These are phyloP conservation scores for Pasiphila rectangulata DNA, from an alignment of 2,888 invertebrate species.

Conservation along the genomic window DNA sequence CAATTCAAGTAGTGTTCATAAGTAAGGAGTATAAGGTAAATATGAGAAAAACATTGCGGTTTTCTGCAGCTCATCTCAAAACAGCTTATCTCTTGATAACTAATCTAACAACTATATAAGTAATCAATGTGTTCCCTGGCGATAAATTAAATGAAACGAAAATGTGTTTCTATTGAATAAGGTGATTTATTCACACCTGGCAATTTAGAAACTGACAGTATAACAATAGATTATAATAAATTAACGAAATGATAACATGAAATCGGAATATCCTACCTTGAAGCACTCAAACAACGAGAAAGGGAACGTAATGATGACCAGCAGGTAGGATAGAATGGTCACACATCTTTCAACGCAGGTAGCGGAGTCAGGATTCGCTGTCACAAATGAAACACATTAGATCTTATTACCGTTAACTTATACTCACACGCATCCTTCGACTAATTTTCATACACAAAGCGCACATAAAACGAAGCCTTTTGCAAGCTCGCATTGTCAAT, in stretches of 20 bases:
- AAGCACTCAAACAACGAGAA: constrained; percentile 92
- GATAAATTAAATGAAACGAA: neutral
- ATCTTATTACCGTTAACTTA: neutral
- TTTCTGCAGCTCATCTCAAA: too few relatives aligned
- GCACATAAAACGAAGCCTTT: constrained; percentile 43
- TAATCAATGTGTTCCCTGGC: too few relatives aligned
- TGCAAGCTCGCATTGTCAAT: constrained; percentile 42
- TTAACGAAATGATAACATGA: too few relatives aligned
- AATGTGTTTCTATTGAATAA: neutral
- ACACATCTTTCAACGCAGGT: constrained; percentile 88
- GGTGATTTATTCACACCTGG: too few relatives aligned
- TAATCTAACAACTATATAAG: too few relatives aligned
- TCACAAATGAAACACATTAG: constrained; percentile 49
- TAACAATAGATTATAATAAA: too few relatives aligned
- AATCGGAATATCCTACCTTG: constrained; percentile 80
- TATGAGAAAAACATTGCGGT: too few relatives aligned
- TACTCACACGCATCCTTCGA: too few relatives aligned
- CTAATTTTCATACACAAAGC: constrained; percentile 33
- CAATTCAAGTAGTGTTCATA: too few relatives aligned
- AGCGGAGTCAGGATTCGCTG: constrained; percentile 84
- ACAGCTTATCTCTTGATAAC: too few relatives aligned
- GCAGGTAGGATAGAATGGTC: constrained; percentile 85
- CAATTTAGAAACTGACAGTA: too few relatives aligned
- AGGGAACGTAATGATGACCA: constrained; percentile 89
- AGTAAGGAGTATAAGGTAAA: too few relatives aligned